Conservation (phyloP, 2,888 invertebrate genomes). For the Dryococelus australis region DNA sequence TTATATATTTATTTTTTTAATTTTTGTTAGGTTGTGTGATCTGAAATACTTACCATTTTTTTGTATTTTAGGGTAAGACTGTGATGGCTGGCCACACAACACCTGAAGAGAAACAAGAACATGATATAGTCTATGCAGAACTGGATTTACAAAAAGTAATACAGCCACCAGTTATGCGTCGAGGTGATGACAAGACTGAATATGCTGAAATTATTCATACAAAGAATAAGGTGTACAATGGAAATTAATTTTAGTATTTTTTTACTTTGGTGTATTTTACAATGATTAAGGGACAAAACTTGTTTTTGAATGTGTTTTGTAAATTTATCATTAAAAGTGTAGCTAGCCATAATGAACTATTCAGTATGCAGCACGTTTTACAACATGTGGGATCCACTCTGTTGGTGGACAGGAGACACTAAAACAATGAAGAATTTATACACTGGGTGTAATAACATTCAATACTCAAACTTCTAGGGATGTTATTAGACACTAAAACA, state of each 20-base stretch:
- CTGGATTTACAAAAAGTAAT: constrained; percentile 62
- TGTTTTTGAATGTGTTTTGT: no score
- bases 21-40: constrained; percentile 23
- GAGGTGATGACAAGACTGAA: constrained; percentile 72
- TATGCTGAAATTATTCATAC: constrained; percentile 86
- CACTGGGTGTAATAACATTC: no score
- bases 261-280: neutral
- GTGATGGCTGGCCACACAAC: neutral
- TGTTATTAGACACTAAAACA: no score
- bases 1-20: neutral
- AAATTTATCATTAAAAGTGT: no score
- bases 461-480: no score
- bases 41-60: neutral
- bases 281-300: neutral
- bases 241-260: neutral
- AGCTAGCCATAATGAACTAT: no score
- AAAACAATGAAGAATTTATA: no score
- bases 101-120: constrained; percentile 18
- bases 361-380: no score
- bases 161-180: constrained; percentile 52
- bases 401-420: no score
- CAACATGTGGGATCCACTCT: no score
- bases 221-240: constrained; percentile 53
- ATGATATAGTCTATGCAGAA: constrained; percentile 77
- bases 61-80: neutral